Conservation (phyloP, 2,113 vertebrate species). For the Genyomyrus donnyi region DNA sequence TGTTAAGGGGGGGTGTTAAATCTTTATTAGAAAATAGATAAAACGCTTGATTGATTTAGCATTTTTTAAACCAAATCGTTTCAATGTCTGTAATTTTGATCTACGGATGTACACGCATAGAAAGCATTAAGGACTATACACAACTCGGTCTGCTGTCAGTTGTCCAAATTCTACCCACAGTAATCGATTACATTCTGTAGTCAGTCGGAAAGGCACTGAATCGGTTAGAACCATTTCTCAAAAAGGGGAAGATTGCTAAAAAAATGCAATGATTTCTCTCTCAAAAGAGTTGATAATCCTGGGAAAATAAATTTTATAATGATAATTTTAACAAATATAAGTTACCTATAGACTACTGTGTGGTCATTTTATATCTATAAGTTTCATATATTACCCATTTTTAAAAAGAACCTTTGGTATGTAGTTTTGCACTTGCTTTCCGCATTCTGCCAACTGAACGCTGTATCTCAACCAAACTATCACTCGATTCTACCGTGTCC, state of each 20-base stretch:
- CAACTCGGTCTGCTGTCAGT: neutral
- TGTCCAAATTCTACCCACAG: neutral
- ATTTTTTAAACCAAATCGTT: neutral
- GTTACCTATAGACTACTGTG: neutral
- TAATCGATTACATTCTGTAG: neutral
- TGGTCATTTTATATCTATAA: neutral
- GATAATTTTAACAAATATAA: neutral
- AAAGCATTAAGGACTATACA: neutral
- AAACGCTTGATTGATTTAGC: neutral
- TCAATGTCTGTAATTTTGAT: neutral
- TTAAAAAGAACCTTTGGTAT: neutral
- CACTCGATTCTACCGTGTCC: neutral
- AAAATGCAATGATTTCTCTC: neutral
- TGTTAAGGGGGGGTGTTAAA: neutral
- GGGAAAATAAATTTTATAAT: neutral
- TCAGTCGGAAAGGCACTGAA: neutral
- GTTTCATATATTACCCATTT: neutral
- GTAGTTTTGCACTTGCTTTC: slow-evolving; percentile 16
- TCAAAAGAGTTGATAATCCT: neutral
- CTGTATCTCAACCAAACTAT: slow-evolving; percentile 32
- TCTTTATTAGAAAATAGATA: neutral
- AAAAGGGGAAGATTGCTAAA: neutral
- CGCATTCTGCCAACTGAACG: slow-evolving; percentile 32
- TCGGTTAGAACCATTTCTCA: slow-evolving; percentile 16
- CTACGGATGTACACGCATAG: neutral